A percentile compares a stretch with the other conserved stretches of the same genome.
Conservation (phyloP, 2,888 invertebrate genomes). For the Mantis religiosa region DNA sequence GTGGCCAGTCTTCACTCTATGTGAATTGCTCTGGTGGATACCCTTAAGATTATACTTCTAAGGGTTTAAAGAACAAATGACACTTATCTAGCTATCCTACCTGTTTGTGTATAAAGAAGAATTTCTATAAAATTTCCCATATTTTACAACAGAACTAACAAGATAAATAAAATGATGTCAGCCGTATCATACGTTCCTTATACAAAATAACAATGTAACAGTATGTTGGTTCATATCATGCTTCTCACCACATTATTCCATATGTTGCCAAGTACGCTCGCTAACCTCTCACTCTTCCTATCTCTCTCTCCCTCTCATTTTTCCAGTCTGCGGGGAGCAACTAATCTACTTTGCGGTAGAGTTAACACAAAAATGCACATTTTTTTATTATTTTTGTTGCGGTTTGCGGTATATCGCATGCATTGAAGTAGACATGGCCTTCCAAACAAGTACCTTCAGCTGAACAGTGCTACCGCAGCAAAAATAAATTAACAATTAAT, state of each 20-base stretch:
- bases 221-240: background rate
- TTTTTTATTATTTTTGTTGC: background rate
- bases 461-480: background rate
- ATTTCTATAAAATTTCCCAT: too few species aligned
- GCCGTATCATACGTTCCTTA: too few species aligned
- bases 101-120: too few species aligned
- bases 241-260: background rate
- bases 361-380: background rate
- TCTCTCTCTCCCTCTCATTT: background rate
- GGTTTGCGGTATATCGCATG: background rate
- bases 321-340: background rate
- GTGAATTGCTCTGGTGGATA: too few species aligned
- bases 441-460: background rate
- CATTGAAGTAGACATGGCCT: background rate
- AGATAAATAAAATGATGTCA: too few species aligned
- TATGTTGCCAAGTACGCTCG: background rate
- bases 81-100: too few species aligned
- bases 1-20: too few species aligned
- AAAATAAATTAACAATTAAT: background rate
- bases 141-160: too few species aligned
- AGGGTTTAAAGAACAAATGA: too few species aligned
- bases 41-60: too few species aligned
- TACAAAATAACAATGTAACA: background rate
- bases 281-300: background rate
- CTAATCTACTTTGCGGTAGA: background rate